Base-by-base conservation (phyloP, 2,888 invertebrate genomes). In the Chrysodeixis includens region DNA sequence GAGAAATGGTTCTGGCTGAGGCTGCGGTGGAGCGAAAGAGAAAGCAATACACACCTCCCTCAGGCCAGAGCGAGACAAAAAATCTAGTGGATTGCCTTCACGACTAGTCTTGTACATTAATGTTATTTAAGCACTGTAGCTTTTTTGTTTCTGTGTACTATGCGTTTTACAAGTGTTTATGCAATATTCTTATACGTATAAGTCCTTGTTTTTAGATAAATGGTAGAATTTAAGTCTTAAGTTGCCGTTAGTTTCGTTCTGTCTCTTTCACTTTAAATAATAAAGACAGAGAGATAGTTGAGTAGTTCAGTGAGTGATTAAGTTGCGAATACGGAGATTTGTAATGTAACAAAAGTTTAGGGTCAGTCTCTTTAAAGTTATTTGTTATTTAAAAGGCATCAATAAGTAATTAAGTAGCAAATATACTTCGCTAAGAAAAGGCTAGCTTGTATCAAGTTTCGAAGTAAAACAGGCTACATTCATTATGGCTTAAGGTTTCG, bases 61-160 rank as follows among this genome's bases (percentile, higher is more conserved):
- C 5, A 18, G 10, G 86, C 65, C 78, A 9, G 81, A 90, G 70
- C 40, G 76, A 74, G 87, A 90, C 69, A 69, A 74, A 74, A 69
- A 64, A 30, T 66, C 81, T 85, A 90, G 88, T 91, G 85, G 92
- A 90, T 92, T 88, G 85, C 92, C 92, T 92, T 91, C 92, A 88
- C 84, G 76, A 85, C 81, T 83, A 79, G 68, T 81, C 67, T 82
- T 79, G 83, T 83, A 83, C 85, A 79, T 85, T 86, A 83, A 81
- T 82, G 82, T 86, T 87, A 86, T 87, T 86, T 85, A 86, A 86
- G 85, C 83, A 83, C 78, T 81, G 74, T 76, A 71, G 69, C 76
- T 80, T 77, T 79, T 82, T 82, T 72, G 62, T 84, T 82, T 81
- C 76, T 81, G 77, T 80, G 79, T 81, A 67, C 59, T 63, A 76